Percentiles rank a stretch among this genome's conserved stretches.
These are phyloP conservation scores for Hirtodrosophila confusa DNA, from an alignment of 2,888 invertebrate species.

Conservation along the genomic window DNA sequence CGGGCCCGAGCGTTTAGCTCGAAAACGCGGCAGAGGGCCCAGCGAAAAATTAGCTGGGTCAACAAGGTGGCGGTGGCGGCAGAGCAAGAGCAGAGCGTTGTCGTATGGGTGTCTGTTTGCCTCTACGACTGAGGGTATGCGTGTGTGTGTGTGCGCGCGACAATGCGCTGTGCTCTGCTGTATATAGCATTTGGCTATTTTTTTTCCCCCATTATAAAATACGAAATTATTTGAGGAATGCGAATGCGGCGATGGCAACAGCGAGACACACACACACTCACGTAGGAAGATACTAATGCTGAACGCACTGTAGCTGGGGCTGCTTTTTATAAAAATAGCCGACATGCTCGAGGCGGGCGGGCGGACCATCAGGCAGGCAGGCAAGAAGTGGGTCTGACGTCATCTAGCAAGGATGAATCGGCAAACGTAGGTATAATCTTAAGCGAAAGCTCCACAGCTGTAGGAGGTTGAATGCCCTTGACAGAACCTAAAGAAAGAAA, in stretches of 20 bases:
- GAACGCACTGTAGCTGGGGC: conserved; percentile 29
- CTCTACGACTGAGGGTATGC: conserved; percentile 8
- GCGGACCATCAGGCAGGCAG: background rate
- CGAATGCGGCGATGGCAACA: conserved; percentile 53
- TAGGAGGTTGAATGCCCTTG: conserved; percentile 43
- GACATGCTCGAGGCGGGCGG: conserved; percentile 21
- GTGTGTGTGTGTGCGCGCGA: conserved; percentile 29
- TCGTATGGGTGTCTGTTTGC: conserved; percentile 17
- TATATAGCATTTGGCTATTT: conserved; percentile 44
- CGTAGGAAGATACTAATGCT: conserved; percentile 27
- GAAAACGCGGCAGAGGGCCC: conserved; percentile 68
- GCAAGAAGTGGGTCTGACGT: conserved; percentile 35
- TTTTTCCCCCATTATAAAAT: conserved; percentile 48
- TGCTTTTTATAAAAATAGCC: conserved; percentile 44
- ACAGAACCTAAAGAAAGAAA: conserved; percentile 27
- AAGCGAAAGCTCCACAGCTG: conserved; percentile 12
- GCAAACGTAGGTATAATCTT: conserved; percentile 16
- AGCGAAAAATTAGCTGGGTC: conserved; percentile 59
- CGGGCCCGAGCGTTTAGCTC: conserved; percentile 72
- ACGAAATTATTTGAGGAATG: conserved; percentile 62
- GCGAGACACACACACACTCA: conserved; percentile 22
- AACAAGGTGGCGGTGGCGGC: conserved; percentile 34
- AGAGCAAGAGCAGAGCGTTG: conserved; percentile 30
- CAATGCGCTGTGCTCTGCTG: conserved; percentile 41
- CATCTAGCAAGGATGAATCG: conserved; percentile 42